Base-by-base conservation (phyloP, 2,797 vertebrate genomes). In the Hypotaenidia okinawae region DNA sequence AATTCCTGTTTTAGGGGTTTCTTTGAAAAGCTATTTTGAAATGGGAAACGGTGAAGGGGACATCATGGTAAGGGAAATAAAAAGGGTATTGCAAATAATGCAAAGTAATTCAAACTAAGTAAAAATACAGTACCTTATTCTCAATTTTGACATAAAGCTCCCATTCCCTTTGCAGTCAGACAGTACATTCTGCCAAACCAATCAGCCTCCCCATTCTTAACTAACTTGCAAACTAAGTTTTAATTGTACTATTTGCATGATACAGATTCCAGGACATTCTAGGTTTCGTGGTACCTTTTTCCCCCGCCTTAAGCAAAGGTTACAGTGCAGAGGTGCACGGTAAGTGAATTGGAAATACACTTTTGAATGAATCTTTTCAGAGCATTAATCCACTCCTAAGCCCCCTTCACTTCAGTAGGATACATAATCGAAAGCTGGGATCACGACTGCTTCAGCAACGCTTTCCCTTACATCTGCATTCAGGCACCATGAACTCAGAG, bases 331-430 rank as follows among this genome's bases (percentile, higher is more conserved):
- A 75, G 33, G 64, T 79, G 24, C 27, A 3, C 25, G 27, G 52
- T 67, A 89, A 93, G 81, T 47, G 69, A 73, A 51, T 21, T 87
- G 72, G 78, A 96, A 96, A 94, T 59, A 90, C 64, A 77, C 59
- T 91, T 97, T 84, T 69, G 78, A 93, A 73, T 89, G 94, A 89
- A 93, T 89, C 87, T 86, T 33, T 80, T 96, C 59, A 45, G 77
- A 89, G 81, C 67, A 92, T 82, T 97, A 97, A 97, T 96, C 96
- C 95, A 89, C 88, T 52, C 69, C 73, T 96, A 93, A 96, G 62
- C 83, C 87, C 43, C 90, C 83, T 61, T 79, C 1, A 0, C 76
- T 91, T 57, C 93, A 74, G 49, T 37, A 86, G 19, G 90, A 69
- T 63, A 64, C 47, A 13, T 30, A 94, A 96, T 93, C 33, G 19